Conservation (phyloP, 2,797 vertebrate genomes). For the Nasua narica region DNA sequence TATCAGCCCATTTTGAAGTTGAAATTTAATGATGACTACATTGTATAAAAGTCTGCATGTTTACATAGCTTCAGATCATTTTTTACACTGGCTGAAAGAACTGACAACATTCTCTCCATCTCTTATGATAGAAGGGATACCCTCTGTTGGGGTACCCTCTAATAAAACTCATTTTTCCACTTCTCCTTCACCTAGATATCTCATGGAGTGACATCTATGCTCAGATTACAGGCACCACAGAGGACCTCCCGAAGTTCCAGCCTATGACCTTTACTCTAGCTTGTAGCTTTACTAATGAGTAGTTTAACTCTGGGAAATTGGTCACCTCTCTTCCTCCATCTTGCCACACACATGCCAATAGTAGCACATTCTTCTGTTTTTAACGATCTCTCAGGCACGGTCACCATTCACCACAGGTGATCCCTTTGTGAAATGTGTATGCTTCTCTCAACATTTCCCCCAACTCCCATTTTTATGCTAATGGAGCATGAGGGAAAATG, state of each 20-base stretch:
- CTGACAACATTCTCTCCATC: background rate
- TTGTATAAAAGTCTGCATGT: background rate
- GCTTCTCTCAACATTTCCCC: background rate
- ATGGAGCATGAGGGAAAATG: background rate
- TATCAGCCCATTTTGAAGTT: background rate
- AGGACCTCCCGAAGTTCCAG: background rate
- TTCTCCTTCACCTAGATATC: background rate
- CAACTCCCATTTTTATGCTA: background rate
- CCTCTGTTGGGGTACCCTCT: background rate
- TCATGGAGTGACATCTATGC: background rate
- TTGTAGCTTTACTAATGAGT: background rate
- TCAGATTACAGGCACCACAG: background rate
- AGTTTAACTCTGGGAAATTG: background rate
- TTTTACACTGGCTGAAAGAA: background rate
- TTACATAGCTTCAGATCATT: background rate
- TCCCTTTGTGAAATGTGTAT: background rate
- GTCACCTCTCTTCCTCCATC: background rate
- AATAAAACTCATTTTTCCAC: background rate
- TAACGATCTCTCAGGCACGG: background rate
- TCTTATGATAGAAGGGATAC: background rate
- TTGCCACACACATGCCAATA: background rate
- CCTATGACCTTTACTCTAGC: background rate
- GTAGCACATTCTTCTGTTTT: background rate
- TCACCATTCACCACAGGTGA: background rate
- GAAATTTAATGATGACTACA: background rate